Evolutionary conservation across 2,888 invertebrate genomes (phyloP).

Genomic region (Eupithecia inturbata): DNA sequence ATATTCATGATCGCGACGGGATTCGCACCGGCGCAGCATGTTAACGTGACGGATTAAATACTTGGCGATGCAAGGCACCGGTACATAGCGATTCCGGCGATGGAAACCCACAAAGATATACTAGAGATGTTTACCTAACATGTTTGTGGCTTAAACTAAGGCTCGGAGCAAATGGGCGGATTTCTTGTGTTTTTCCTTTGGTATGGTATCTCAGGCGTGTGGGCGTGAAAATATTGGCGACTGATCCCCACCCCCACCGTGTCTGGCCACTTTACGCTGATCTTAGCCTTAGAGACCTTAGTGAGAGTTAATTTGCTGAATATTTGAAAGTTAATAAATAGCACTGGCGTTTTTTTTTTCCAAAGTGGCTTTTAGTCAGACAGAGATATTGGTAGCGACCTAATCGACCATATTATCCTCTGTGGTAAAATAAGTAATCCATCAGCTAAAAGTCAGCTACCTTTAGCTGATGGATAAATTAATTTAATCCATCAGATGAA

Average conservation of each 20-base stretch:
- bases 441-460: no score
- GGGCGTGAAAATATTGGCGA: neutral
- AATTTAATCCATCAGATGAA: no score
- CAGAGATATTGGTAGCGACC: neutral
- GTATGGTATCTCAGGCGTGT: neutral
- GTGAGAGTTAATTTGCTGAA: neutral
- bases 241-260: neutral
- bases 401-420: neutral
- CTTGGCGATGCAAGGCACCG: slow-evolving; percentile 27
- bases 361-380: neutral
- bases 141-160: slow-evolving; percentile 4
- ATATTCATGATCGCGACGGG: slow-evolving; percentile 39
- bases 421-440: neutral
- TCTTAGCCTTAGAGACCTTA: neutral
- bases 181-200: neutral
- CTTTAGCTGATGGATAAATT: no score
- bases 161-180: neutral
- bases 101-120: slow-evolving; percentile 8
- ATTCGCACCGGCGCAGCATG: slow-evolving; percentile 36
- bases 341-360: neutral
- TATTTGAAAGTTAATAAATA: neutral
- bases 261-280: neutral
- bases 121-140: slow-evolving; percentile 8
- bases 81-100: slow-evolving; percentile 18
- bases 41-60: slow-evolving; percentile 40